A percentile compares a stretch with the other conserved stretches of the same genome.
Conservation (phyloP, 2,888 invertebrate genomes). For the Lasioglossum villosulum region DNA sequence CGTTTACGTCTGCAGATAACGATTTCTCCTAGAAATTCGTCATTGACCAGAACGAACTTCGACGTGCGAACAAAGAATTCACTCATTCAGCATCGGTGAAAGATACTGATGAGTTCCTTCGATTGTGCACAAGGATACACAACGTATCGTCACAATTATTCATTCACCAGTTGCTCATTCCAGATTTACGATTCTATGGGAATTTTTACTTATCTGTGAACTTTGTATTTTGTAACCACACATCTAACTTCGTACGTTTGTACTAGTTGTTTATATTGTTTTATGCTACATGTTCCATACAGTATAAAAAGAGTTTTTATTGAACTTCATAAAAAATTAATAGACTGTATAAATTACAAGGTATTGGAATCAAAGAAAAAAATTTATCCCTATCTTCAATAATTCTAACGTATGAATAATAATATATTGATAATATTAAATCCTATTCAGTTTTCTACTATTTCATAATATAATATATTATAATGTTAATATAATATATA, state of each 20-base stretch:
- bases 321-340: too few relatives aligned
- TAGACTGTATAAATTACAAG: too few relatives aligned
- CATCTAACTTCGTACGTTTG: not conserved
- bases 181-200: not conserved
- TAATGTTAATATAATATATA: too few relatives aligned
- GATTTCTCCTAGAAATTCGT: constrained; percentile 57
- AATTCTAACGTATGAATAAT: too few relatives aligned
- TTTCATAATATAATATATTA: too few relatives aligned
- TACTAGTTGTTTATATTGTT: not conserved
- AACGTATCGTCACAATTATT: constrained; percentile 57
- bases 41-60: constrained; percentile 56
- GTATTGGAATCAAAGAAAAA: too few relatives aligned
- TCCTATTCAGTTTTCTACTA: too few relatives aligned
- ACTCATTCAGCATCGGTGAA: constrained; percentile 58
- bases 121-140: constrained; percentile 46
- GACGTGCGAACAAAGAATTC: constrained; percentile 60
- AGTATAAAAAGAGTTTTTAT: too few relatives aligned
- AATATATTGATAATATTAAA: too few relatives aligned
- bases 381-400: too few relatives aligned
- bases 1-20: constrained; percentile 10
- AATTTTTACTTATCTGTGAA: not conserved
- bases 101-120: constrained; percentile 40
- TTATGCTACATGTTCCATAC: too few relatives aligned
- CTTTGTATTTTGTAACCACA: not conserved
- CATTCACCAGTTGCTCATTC: constrained; percentile 53